Percentiles rank a stretch among this genome's conserved stretches.
These are phyloP conservation scores for Columba livia DNA, from an alignment of 2,113 vertebrate species.

Conservation along the genomic window DNA sequence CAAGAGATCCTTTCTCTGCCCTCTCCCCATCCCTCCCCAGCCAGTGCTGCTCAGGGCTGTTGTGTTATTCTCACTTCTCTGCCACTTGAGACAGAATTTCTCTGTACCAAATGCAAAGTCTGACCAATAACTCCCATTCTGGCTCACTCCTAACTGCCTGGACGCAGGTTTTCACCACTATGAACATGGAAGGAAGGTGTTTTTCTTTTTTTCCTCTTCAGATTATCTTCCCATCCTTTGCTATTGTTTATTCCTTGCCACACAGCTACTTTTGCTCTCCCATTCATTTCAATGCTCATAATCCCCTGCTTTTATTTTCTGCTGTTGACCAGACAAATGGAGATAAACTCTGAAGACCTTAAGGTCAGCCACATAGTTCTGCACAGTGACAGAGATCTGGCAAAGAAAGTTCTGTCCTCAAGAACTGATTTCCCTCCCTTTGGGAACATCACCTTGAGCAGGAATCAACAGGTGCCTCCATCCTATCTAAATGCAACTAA, in stretches of 20 bases:
- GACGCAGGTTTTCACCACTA: neutral
- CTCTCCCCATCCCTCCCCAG: neutral
- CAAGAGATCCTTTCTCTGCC: neutral
- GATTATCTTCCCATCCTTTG: neutral
- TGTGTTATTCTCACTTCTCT: neutral
- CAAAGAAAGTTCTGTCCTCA: neutral
- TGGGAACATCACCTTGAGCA: neutral
- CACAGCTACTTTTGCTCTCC: neutral
- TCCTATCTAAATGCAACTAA: neutral
- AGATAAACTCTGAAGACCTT: neutral
- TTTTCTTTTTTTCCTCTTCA: neutral
- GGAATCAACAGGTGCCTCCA: neutral
- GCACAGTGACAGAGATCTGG: neutral
- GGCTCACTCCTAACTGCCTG: neutral
- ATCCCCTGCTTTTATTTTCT: neutral
- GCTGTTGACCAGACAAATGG: neutral
- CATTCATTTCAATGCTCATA: neutral
- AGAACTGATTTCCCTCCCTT: neutral
- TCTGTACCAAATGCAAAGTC: neutral
- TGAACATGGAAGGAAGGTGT: neutral
- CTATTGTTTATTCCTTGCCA: neutral
- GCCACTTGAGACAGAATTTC: neutral
- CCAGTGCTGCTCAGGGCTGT: neutral
- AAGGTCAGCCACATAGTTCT: neutral
- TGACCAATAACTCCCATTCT: neutral